Evolutionary conservation across 2,888 invertebrate species (phyloP), one percentile per base, ranked within the genome.

Genomic region (Cryptocephalus primarius): DNA sequence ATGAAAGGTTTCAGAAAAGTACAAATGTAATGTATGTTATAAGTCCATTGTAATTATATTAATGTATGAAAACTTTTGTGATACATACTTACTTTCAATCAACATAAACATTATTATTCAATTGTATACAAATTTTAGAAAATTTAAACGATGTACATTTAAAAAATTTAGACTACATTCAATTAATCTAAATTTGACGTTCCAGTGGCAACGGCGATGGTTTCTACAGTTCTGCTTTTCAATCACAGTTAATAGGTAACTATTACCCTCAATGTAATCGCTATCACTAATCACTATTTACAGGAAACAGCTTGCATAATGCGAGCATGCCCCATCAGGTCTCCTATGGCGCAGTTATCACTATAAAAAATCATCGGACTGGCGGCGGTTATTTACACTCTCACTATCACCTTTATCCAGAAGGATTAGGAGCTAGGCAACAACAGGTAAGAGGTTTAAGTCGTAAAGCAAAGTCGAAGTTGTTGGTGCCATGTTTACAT

Each of bases 351-450:
- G 88, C 94, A 1, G 67, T 83, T 32, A 75, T 96, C 43, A 89
- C 94, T 1, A 72, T 96, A 50, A 96, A 96, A 75, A 95, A 94
- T 72, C 88, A 92, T 63, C 80, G 91, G 57, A 93, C 93, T 1
- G 95, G 93, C 4, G 96, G 96, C 0, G 95, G 92, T 1, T 96
- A 96, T 67, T 75, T 96, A 34, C 96, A 96, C 72, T 96, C 95
- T 0, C 96, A 96, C 71, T 86, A 85, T 71, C 95, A 96, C 70
- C 73, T 96, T 32, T 96, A 95, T 72, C 95, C 96, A 1, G 87
- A 90, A 61, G 90, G 86, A 8, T 76, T 84, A 8, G 94, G 94
- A 0, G 88, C 92, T 8, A 76, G 84, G 50, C 95, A 95, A 64
- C 95, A 95, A 66, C 95, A 95, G 80, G 91, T 89, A 61, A 51